Evolutionary conservation across 2,797 vertebrate species (phyloP).

Genomic region (Pseudomugil gertrudae): DNA sequence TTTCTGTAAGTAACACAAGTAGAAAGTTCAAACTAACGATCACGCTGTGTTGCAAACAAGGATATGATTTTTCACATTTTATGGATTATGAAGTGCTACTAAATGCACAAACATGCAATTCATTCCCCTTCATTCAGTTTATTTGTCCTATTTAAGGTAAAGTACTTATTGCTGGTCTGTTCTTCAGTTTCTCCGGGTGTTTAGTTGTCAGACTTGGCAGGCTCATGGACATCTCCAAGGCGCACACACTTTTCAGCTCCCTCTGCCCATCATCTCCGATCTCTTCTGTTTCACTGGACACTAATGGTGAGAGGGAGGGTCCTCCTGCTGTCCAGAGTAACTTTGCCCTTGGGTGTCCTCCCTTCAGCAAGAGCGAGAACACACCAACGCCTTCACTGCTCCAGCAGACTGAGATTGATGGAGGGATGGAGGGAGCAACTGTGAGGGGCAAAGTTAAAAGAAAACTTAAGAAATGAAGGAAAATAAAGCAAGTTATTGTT

Average conservation of each 20-base stretch:
- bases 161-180: conserved; percentile 67
- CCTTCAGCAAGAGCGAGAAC: conserved; percentile 79
- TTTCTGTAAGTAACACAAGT: conserved; percentile 39
- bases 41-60: neutral
- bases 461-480: neutral
- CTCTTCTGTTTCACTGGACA: conserved; percentile 78
- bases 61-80: too few species aligned
- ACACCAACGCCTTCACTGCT: conserved; percentile 79
- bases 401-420: conserved; percentile 84
- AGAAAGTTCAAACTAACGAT: neutral
- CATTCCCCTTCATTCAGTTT: neutral
- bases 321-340: conserved; percentile 81
- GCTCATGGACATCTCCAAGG: conserved; percentile 66
- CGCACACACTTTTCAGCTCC: conserved; percentile 80
- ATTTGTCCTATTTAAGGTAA: neutral
- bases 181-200: conserved; percentile 43
- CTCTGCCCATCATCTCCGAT: conserved; percentile 68
- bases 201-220: conserved; percentile 21
- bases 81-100: too few species aligned
- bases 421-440: conserved; percentile 78
- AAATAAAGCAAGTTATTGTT: neutral
- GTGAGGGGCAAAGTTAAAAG: neutral
- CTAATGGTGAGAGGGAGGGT: conserved; percentile 60
- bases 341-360: conserved; percentile 70
- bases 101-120: too few species aligned